These are phyloP conservation scores for Rhadina sibilatrix DNA, from an alignment of 2,113 vertebrate species.

Conservation along the genomic window DNA sequence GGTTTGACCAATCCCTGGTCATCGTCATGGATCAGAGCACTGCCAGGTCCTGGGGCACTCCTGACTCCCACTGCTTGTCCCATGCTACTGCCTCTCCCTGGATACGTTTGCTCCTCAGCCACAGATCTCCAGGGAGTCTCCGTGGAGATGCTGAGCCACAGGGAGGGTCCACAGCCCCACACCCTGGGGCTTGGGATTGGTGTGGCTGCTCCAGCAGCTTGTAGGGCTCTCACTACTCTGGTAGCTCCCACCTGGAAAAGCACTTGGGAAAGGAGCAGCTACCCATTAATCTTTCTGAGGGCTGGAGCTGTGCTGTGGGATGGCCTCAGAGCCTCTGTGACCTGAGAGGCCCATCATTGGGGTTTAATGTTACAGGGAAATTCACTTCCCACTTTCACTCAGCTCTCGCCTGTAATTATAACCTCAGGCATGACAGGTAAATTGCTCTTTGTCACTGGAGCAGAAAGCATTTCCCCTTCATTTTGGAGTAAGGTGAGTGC, in stretches of 20 bases:
- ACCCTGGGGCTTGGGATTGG: neutral
- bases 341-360: neutral
- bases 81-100: neutral
- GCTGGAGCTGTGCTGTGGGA: neutral
- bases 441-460: neutral
- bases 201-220: neutral
- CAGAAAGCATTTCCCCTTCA: neutral
- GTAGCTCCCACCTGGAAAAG: neutral
- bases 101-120: neutral
- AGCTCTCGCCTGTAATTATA: neutral
- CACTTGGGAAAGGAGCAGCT: neutral
- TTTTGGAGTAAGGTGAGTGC: neutral
- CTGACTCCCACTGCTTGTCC: neutral
- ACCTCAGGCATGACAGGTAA: neutral
- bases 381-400: neutral
- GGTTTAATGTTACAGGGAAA: neutral
- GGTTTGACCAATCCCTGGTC: neutral
- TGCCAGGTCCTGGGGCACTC: neutral
- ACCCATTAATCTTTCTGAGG: neutral
- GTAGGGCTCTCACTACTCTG: neutral
- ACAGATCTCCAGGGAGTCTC: neutral
- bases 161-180: rapidly evolving
- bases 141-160: neutral
- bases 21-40: neutral
- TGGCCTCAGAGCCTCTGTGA: neutral